Percentiles rank a stretch among this genome's conserved stretches.
phyloP scores from a whole-genome alignment of 2,113 vertebrate species.

The Aramus guarauna region DNA sequence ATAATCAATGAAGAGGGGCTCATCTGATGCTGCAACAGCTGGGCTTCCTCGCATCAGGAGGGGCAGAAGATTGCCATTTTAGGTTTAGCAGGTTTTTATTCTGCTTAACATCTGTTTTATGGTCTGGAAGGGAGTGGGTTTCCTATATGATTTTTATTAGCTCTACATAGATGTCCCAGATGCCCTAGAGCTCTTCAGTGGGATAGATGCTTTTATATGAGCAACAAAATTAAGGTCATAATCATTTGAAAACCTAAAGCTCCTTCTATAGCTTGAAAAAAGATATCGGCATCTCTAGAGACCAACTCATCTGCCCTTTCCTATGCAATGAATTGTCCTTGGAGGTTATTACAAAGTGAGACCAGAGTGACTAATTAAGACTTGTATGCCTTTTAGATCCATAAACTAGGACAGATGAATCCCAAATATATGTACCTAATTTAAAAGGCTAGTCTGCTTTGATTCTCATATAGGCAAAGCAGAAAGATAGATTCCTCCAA shows the following conservation, averaged over 20 bases:
- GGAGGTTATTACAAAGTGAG: constrained; percentile 1
- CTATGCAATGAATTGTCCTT: not conserved
- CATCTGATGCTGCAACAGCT: fast-evolving
- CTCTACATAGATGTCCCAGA: not conserved
- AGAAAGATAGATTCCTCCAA: constrained; percentile 11
- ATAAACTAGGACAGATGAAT: constrained; percentile 29
- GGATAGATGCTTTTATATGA: not conserved
- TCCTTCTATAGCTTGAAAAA: not conserved
- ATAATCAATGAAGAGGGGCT: not conserved
- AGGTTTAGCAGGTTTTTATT: not conserved
- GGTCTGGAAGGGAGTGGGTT: not conserved
- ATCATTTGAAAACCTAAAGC: not conserved
- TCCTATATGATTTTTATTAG: not conserved
- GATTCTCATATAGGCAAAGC: not conserved
- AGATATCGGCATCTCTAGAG: not conserved
- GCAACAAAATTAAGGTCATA: not conserved
- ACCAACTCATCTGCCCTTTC: not conserved
- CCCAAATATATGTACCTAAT: not conserved
- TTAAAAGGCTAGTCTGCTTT: constrained; percentile 1
- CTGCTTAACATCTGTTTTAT: not conserved
- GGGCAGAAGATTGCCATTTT: not conserved
- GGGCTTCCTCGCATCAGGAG: not conserved
- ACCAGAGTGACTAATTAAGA: constrained; percentile 20
- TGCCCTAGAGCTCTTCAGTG: not conserved
- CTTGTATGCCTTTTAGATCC: not conserved